These are phyloP conservation scores for Drosophila chauvacae DNA, from an alignment of 1,140 invertebrate species.

Conservation along the genomic window DNA sequence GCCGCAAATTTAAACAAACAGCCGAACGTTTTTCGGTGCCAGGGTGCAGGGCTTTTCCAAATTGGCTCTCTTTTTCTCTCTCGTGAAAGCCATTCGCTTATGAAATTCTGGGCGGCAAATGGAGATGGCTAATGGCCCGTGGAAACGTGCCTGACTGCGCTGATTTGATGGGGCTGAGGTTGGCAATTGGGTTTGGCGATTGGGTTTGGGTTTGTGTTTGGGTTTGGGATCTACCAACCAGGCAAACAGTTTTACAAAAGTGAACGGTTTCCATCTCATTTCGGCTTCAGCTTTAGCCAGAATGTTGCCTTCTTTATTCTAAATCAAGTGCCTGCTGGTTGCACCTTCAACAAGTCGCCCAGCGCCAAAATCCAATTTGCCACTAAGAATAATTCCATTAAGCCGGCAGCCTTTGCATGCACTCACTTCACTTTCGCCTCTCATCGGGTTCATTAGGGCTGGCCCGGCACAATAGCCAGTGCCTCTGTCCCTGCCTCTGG, in stretches of 20 bases:
- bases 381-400: slow-evolving; percentile 24
- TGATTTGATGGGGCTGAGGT: slow-evolving; percentile 35
- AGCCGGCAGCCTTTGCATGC: slow-evolving; percentile 11
- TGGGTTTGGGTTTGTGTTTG: background rate
- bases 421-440: slow-evolving; percentile 4
- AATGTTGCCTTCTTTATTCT: background rate
- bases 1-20: slow-evolving; percentile 54
- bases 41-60: slow-evolving; percentile 1
- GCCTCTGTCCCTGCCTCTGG: background rate
- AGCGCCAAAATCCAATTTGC: slow-evolving; percentile 16
- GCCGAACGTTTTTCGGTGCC: slow-evolving; percentile 5
- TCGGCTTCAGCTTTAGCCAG: background rate
- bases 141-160: slow-evolving; percentile 56
- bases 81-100: background rate
- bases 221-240: slow-evolving; percentile 14
- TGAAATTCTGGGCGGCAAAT: slow-evolving; percentile 6
- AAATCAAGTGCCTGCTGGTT: slow-evolving; percentile 4
- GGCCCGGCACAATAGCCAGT: slow-evolving; percentile 1
- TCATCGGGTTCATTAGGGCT: slow-evolving; percentile 32
- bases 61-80: background rate
- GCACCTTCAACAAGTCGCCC: slow-evolving; percentile 26
- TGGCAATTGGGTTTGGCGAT: too few relatives aligned
- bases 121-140: slow-evolving; percentile 51
- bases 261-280: slow-evolving; percentile 1
- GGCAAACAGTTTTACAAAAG: slow-evolving; percentile 29